Evolutionary conservation across 2,113 vertebrate species (phyloP).

Genomic region (Isichthys henryi): DNA sequence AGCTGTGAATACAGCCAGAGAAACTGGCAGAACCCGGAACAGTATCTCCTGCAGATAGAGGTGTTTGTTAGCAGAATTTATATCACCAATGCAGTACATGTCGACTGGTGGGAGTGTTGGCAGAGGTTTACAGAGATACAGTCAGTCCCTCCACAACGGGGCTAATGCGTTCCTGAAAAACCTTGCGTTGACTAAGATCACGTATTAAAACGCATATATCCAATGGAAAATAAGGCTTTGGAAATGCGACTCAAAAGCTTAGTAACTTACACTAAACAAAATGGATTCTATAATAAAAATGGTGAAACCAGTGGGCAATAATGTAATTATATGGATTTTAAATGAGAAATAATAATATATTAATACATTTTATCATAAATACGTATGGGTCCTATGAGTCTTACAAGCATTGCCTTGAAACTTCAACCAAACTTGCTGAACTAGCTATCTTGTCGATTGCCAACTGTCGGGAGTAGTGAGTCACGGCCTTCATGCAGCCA

Average conservation of each 20-base stretch:
- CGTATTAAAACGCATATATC: background rate
- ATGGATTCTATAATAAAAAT: background rate
- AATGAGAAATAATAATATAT: background rate
- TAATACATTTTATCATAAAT: too few species aligned
- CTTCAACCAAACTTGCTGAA: background rate
- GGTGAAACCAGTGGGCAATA: background rate
- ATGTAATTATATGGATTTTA: background rate
- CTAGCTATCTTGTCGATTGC: background rate
- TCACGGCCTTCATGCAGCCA: too few species aligned
- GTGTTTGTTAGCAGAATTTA: background rate
- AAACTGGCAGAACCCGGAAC: background rate
- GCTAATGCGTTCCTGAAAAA: background rate
- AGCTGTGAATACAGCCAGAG: background rate
- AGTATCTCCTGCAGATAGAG: background rate
- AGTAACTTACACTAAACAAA: background rate
- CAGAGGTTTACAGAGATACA: background rate
- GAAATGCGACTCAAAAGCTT: background rate
- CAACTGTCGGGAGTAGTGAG: background rate
- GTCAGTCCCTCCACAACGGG: background rate
- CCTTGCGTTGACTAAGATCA: background rate
- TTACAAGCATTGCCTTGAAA: background rate
- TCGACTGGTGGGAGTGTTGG: background rate
- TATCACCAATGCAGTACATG: background rate
- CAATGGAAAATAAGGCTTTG: background rate
- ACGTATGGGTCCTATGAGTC: too few species aligned